These are phyloP conservation scores for Cylloceria caligata DNA, from an alignment of 2,888 invertebrate genomes.

Conservation along the genomic window DNA sequence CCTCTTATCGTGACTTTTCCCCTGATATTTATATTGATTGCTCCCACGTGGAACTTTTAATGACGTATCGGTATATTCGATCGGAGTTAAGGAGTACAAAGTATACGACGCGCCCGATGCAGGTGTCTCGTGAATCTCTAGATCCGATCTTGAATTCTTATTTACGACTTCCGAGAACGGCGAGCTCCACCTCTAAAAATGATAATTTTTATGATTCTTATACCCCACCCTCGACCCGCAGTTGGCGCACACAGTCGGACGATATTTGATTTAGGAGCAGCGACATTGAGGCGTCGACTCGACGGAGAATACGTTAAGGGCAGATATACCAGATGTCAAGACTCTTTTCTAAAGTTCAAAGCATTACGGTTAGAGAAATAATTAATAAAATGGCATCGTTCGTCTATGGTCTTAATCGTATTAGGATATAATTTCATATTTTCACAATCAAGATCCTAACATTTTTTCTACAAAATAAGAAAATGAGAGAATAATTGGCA, in stretches of 20 bases:
- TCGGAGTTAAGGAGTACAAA: not conserved
- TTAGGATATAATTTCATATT: too few relatives aligned
- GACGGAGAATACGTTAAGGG: not conserved
- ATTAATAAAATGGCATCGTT: too few relatives aligned
- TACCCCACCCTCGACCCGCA: conserved; percentile 7
- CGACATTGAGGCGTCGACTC: conserved; percentile 1
- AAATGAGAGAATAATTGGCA: too few relatives aligned
- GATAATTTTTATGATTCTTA: conserved; percentile 28
- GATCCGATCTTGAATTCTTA: conserved; percentile 2
- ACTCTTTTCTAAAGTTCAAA: too few relatives aligned
- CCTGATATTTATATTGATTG: not conserved
- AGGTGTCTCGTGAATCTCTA: not conserved
- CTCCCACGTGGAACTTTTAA: not conserved
- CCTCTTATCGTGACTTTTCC: not conserved
- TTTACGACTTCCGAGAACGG: conserved; percentile 32
- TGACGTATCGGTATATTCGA: not conserved
- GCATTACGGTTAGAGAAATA: too few relatives aligned
- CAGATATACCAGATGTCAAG: too few relatives aligned
- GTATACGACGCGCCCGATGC: too few relatives aligned
- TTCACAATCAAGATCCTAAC: too few relatives aligned
- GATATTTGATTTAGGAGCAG: conserved; percentile 23
- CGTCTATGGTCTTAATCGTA: too few relatives aligned
- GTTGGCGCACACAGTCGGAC: conserved; percentile 9
- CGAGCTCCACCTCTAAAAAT: conserved; percentile 9
- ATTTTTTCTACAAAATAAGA: too few relatives aligned